Percentiles rank a stretch among this genome's conserved stretches.
phyloP scores from a whole-genome alignment of 2,113 vertebrate genomes.

The western clawed frog (Xenopus tropicalis) region UCB_Xtro_10.0 CM004450.2:12054501-12055000 shows the following conservation, averaged over 20 bases:
- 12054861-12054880: too few species aligned
- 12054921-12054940: too few species aligned
- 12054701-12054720: constrained; percentile 10
- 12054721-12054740: constrained; percentile 2
- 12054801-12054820: too few species aligned
- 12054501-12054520: constrained; percentile 38
- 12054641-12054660: constrained; percentile 52
- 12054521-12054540: constrained; percentile 44
- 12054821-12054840: too few species aligned
- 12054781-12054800: too few species aligned
- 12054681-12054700: constrained; percentile 41
- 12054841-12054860: too few species aligned
- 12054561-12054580: constrained; percentile 42
- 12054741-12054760: constrained; percentile 17
- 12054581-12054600: constrained; percentile 47
- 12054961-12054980: too few species aligned
- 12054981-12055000: too few species aligned
- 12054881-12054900: too few species aligned
- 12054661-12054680: constrained; percentile 48
- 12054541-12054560: constrained; percentile 45
- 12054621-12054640: constrained; percentile 49
- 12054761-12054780: too few species aligned
- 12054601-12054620: constrained; percentile 56
- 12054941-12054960: too few species aligned
- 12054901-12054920: too few species aligned